These are phyloP conservation scores for Oryzias javanicus DNA, from an alignment of 2,113 vertebrate genomes.

Conservation along the genomic window DNA sequence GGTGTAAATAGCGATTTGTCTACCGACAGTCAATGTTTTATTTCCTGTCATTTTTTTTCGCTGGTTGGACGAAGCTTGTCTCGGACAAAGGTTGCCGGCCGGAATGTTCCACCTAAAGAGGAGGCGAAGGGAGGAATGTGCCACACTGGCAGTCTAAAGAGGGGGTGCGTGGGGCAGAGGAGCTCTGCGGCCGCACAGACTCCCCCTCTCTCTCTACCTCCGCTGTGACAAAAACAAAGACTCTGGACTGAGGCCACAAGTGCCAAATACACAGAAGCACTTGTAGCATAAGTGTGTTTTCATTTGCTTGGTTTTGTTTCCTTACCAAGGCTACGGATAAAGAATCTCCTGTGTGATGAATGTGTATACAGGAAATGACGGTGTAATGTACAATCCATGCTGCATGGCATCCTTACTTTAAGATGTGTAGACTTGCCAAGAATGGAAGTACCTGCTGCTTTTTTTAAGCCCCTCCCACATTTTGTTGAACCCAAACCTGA, in stretches of 20 bases:
- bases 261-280: slow-evolving; percentile 73
- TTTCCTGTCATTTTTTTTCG: slow-evolving; percentile 45
- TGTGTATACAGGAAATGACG: slow-evolving; percentile 53
- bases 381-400: slow-evolving; percentile 44
- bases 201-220: slow-evolving; percentile 67
- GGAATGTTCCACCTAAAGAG: slow-evolving; percentile 68
- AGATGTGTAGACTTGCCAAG: slow-evolving; percentile 70
- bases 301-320: slow-evolving; percentile 54
- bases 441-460: slow-evolving; percentile 61
- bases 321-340: slow-evolving; percentile 53
- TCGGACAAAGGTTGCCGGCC: slow-evolving; percentile 67
- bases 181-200: slow-evolving; percentile 53
- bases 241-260: slow-evolving; percentile 65
- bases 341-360: slow-evolving; percentile 55
- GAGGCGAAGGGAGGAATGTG: slow-evolving; percentile 64
- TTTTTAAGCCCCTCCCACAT: slow-evolving; percentile 39
- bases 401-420: slow-evolving; percentile 48
- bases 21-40: slow-evolving; percentile 45
- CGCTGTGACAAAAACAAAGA: slow-evolving; percentile 52
- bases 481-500: slow-evolving; percentile 40
- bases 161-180: slow-evolving; percentile 18
- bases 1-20: slow-evolving; percentile 67
- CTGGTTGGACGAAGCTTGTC: slow-evolving; percentile 54
- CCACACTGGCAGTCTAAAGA: slow-evolving; percentile 52
- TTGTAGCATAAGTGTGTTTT: slow-evolving; percentile 75